Base-by-base conservation (phyloP, 2,888 invertebrate genomes). In the Amiota mariae region DNA sequence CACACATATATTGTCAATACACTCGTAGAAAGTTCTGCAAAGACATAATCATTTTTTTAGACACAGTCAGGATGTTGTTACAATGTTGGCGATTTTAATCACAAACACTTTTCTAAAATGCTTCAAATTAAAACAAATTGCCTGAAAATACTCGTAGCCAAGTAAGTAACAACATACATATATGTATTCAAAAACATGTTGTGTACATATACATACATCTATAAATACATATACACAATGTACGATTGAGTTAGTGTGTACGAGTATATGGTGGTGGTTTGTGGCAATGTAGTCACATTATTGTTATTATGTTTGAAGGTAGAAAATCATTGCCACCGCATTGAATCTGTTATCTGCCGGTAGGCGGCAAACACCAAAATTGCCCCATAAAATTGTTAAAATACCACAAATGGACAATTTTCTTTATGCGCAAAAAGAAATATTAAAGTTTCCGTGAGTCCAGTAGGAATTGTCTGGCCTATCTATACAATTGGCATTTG, bases 71-170 rank as follows among this genome's bases (percentile, higher is more conserved):
- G n/a, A 57, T 57, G 57, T 57, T 57, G 57, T 57, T n/a, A 57
- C 15, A 15, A 51, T 57, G 57, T 54, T 54, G 54, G 4, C 54
- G 12, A 54, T 54, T 9, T n/a, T 54, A 15, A 12, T 15, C 13
- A 15, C 66, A 66, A 66, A 47, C 47, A 12, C 72, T 73, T 71
- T 68, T 84, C 77, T 85, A 82, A 86, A 83, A 81, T 81, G 78
- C 76, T 77, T 78, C 76, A 82, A 82, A 86, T 85, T 84, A 85
- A 82, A 86, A 80, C 80, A 82, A 87, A 87, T 87, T 82, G 82
- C 81, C 79, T 77, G 81, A 84, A 84, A 82, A 83, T 82, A 84
- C 24, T 24, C 24, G 24, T 2, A 24, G 3, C 2, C 3, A 24
- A 85, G 79, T 51, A 24, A 51, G 47, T 15, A 46, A 20, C 57